Conservation (phyloP, 2,888 invertebrate species). For the Archips xylosteana region DNA sequence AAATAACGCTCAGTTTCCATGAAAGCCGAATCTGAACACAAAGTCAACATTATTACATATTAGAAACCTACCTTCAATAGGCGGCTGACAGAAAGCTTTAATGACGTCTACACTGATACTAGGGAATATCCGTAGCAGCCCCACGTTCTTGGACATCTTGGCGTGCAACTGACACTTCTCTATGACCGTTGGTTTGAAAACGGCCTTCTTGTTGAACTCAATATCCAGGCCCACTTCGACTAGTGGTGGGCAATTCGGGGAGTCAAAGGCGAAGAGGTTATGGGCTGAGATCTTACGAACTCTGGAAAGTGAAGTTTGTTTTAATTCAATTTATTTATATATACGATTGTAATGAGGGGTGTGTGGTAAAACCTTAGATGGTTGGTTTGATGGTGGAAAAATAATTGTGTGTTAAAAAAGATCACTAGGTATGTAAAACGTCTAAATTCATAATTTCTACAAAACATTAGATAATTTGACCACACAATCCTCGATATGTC, state of each 20-base stretch:
- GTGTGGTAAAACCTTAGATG: too few species aligned
- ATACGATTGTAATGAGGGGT: too few species aligned
- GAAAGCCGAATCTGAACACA: too few species aligned
- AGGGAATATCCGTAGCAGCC: slow-evolving; percentile 94
- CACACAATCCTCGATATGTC: too few species aligned
- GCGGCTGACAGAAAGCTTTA: slow-evolving; percentile 89
- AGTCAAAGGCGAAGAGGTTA: slow-evolving; percentile 92
- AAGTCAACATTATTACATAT: too few species aligned
- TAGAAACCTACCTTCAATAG: slow-evolving; percentile 85
- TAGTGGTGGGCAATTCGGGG: slow-evolving; percentile 94
- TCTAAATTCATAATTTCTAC: too few species aligned
- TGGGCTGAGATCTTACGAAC: slow-evolving; percentile 91
- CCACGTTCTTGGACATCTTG: slow-evolving; percentile 93
- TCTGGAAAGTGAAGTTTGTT: slow-evolving; percentile 62
- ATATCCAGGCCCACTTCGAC: slow-evolving; percentile 94
- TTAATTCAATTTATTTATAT: too few species aligned
- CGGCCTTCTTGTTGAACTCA: slow-evolving; percentile 84
- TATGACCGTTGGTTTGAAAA: slow-evolving; percentile 75
- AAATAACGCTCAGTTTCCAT: too few species aligned
- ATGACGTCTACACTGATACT: slow-evolving; percentile 94
- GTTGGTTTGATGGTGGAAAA: too few species aligned
- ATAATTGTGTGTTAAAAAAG: too few species aligned
- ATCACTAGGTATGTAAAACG: too few species aligned
- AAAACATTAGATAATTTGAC: too few species aligned
- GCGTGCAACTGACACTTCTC: slow-evolving; percentile 90